phyloP scores from a whole-genome alignment of 2,888 invertebrate genomes.

The Ypsolopha sequella region DNA sequence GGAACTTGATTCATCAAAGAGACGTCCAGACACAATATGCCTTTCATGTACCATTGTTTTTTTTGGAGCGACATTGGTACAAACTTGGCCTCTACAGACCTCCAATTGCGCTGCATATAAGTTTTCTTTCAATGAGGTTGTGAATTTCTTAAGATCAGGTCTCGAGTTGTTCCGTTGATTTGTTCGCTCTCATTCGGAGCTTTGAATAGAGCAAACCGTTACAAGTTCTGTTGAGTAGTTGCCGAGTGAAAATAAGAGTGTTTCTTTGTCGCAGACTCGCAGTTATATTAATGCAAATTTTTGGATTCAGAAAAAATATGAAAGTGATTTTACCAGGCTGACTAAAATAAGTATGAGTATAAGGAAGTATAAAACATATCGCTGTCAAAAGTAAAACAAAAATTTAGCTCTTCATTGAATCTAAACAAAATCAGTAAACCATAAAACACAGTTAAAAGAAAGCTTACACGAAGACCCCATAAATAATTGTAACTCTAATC shows the following conservation, averaged over 20 bases:
- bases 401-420: too few species aligned
- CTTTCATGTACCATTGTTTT: slow-evolving; percentile 54
- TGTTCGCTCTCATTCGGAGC: slow-evolving; percentile 23
- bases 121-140: slow-evolving; percentile 51
- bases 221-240: slow-evolving; percentile 11
- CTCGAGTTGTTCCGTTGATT: slow-evolving; percentile 23
- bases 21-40: slow-evolving; percentile 46
- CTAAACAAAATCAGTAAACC: too few species aligned
- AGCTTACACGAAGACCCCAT: not conserved
- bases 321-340: too few species aligned
- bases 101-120: slow-evolving; percentile 47
- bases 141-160: slow-evolving; percentile 37
- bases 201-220: slow-evolving; percentile 49
- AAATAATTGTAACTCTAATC: slow-evolving; percentile 1
- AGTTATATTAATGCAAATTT: too few species aligned
- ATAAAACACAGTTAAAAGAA: too few species aligned
- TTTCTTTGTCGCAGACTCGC: not conserved
- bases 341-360: too few species aligned
- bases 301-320: too few species aligned
- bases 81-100: slow-evolving; percentile 43
- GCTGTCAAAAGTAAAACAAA: too few species aligned
- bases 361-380: too few species aligned
- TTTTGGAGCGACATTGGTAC: slow-evolving; percentile 33
- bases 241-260: not conserved
- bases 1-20: slow-evolving; percentile 20